Conservation (phyloP, 2,888 invertebrate species). For the Ormia ochracea region DNA sequence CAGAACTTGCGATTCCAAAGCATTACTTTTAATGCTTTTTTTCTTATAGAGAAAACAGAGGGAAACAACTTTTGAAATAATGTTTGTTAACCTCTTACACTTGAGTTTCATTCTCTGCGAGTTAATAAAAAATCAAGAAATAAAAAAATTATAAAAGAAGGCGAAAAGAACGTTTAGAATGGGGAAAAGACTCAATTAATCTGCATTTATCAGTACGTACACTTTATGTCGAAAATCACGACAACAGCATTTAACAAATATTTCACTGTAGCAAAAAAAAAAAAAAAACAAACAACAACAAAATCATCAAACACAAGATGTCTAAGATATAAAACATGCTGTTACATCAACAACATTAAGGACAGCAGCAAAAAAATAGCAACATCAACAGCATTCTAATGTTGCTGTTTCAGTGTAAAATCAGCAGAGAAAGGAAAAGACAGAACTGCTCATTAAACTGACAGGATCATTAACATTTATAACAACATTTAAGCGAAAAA, state of each 20-base stretch:
- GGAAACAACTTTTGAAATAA: too few relatives aligned
- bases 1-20: too few relatives aligned
- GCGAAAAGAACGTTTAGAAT: not conserved
- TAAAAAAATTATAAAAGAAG: not conserved
- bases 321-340: conserved; percentile 39
- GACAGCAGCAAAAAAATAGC: too few relatives aligned
- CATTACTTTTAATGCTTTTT: too few relatives aligned
- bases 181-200: conserved; percentile 47
- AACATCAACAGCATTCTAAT: conserved; percentile 8
- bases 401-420: conserved; percentile 11
- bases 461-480: conserved; percentile 62
- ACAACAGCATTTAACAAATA: conserved; percentile 44
- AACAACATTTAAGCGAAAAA: conserved; percentile 49
- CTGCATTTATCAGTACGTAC: conserved; percentile 57
- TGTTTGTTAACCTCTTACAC: too few relatives aligned
- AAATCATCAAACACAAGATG: conserved; percentile 17
- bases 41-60: too few relatives aligned
- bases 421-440: conserved; percentile 39
- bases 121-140: not conserved
- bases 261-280: not conserved
- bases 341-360: conserved; percentile 27
- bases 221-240: conserved; percentile 61
- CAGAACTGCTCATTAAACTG: conserved; percentile 58
- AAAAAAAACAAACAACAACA: not conserved
- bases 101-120: too few relatives aligned